These are phyloP conservation scores for Erebia aethiops DNA, from an alignment of 2,888 invertebrate species.

Conservation along the genomic window DNA sequence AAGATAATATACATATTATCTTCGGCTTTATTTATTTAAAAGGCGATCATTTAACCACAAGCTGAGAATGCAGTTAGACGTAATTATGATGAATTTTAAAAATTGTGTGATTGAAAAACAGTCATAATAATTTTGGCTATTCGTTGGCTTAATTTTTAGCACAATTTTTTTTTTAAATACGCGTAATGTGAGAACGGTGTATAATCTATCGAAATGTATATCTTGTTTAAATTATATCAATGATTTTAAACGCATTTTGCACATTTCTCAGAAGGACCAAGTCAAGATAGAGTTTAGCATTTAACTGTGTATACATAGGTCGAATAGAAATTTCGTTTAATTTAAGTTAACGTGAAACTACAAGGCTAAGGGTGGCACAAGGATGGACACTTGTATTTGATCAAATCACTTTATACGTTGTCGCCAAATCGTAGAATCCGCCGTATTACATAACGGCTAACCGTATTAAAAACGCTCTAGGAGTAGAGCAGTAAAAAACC, in stretches of 20 bases:
- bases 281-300: slow-evolving; percentile 70
- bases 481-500: too few species aligned
- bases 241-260: slow-evolving; percentile 52
- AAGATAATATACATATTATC: too few species aligned
- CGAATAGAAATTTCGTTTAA: slow-evolving; percentile 18
- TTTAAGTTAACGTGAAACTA: neutral
- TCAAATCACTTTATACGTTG: neutral
- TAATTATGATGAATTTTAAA: too few species aligned
- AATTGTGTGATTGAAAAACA: too few species aligned
- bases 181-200: neutral
- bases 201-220: neutral
- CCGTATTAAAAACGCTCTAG: too few species aligned
- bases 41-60: too few species aligned
- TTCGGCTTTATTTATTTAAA: too few species aligned
- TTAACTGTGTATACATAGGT: slow-evolving; percentile 56
- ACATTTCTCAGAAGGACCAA: slow-evolving; percentile 73
- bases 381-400: neutral
- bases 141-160: neutral
- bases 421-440: too few species aligned
- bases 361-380: too few species aligned
- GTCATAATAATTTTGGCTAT: too few species aligned
- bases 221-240: neutral
- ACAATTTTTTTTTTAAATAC: neutral
- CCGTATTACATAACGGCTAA: too few species aligned
- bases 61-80: too few species aligned